Evolutionary conservation across 1,140 invertebrate species (phyloP).

Genomic region (Dufourea novaeangliae): DNA sequence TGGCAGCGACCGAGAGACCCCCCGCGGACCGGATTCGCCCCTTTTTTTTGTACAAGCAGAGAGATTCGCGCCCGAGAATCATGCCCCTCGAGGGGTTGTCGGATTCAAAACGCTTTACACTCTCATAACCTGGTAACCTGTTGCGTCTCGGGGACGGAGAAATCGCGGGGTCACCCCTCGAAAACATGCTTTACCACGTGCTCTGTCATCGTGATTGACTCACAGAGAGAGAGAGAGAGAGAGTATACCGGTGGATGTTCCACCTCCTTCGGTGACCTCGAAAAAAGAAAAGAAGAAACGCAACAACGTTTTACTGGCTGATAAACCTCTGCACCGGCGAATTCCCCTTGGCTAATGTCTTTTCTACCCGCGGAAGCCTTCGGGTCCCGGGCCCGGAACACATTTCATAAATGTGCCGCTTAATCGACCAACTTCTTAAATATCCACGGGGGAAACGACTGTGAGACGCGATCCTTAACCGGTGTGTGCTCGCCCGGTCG

Average conservation of each 20-base stretch:
- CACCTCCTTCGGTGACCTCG: neutral
- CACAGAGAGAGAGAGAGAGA: too few species aligned
- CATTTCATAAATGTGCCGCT: slow-evolving; percentile 9
- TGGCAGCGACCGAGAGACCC: slow-evolving; percentile 53
- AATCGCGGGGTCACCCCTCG: slow-evolving; percentile 44
- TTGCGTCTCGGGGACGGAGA: slow-evolving; percentile 68
- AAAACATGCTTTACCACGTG: slow-evolving; percentile 18
- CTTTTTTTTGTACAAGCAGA: slow-evolving; percentile 62
- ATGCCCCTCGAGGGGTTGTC: slow-evolving; percentile 75
- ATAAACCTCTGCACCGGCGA: neutral
- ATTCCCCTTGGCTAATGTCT: neutral
- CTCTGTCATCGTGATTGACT: slow-evolving; percentile 37
- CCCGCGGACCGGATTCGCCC: slow-evolving; percentile 69
- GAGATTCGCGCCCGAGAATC: slow-evolving; percentile 77
- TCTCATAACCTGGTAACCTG: slow-evolving; percentile 80
- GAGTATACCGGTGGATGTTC: neutral
- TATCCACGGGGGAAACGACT: too few species aligned
- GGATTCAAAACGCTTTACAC: slow-evolving; percentile 81
- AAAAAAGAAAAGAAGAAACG: too few species aligned
- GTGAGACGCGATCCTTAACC: neutral
- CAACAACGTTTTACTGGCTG: too few species aligned
- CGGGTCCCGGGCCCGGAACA: neutral
- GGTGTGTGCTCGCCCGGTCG: neutral
- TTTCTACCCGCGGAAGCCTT: neutral
- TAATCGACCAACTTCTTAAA: slow-evolving; percentile 9